phyloP scores from a whole-genome alignment of 1,140 invertebrate genomes.

The Reticulitermes speratus region DNA sequence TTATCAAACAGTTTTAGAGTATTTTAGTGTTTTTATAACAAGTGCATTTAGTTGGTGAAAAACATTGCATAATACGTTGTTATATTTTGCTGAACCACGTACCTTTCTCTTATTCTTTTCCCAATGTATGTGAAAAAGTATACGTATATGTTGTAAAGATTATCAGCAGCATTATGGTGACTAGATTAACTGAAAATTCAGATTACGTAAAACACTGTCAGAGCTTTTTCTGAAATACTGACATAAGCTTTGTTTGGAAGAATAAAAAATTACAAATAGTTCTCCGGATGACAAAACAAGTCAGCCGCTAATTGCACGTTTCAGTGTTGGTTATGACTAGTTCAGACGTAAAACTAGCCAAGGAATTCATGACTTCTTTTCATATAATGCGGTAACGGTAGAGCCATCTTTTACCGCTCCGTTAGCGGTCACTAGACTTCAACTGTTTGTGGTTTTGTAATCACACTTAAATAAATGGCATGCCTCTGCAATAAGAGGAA shows the following conservation, averaged over 20 bases:
- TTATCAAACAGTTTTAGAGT: no score
- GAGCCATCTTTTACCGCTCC: constrained; percentile 21
- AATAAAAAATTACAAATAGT: not conserved
- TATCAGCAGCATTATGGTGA: no score
- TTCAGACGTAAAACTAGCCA: not conserved
- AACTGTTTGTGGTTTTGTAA: constrained; percentile 22
- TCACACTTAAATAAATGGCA: constrained; percentile 22
- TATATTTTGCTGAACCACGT: no score
- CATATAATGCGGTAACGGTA: constrained; percentile 20
- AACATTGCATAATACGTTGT: no score
- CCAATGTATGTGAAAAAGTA: no score
- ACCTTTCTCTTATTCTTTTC: no score
- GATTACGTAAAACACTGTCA: no score
- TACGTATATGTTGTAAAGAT: no score
- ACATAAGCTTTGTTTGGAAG: not conserved
- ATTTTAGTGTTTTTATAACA: no score
- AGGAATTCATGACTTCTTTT: not conserved
- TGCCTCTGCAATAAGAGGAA: not conserved
- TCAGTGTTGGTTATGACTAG: not conserved
- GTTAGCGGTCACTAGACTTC: constrained; percentile 19
- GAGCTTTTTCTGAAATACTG: not conserved
- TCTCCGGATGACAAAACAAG: not conserved
- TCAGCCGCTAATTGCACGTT: not conserved
- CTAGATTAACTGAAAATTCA: no score
- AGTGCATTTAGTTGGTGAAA: no score